phyloP scores from a whole-genome alignment of 2,797 vertebrate genomes.

The Malacoctenus gilli region DNA sequence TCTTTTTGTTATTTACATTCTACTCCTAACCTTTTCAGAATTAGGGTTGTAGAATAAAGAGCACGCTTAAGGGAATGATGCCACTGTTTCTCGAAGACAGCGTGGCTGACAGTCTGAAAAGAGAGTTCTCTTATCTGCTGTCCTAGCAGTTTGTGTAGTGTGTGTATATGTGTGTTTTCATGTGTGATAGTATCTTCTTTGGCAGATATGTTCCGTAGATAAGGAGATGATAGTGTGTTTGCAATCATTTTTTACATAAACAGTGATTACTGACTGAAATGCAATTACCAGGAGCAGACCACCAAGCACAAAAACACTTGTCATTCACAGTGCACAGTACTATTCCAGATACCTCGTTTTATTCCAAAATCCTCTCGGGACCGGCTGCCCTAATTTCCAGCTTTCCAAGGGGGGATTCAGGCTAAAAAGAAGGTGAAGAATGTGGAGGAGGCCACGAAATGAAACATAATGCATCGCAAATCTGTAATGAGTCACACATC shows the following conservation, averaged over 20 bases:
- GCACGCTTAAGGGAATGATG: no score
- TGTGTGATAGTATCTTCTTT: constrained; percentile 22
- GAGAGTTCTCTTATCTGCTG: no score
- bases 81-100: no score
- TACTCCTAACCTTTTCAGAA: no score
- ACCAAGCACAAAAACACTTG: constrained; percentile 44
- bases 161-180: neutral
- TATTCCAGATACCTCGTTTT: constrained; percentile 72
- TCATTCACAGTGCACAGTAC: constrained; percentile 49
- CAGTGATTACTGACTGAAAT: constrained; percentile 51
- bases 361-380: constrained; percentile 64
- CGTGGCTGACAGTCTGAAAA: no score
- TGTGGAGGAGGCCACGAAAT: constrained; percentile 58
- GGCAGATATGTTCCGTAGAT: constrained; percentile 32
- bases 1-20: no score
- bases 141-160: no score
- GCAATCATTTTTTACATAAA: constrained; percentile 37
- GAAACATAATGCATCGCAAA: constrained; percentile 63
- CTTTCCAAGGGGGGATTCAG: constrained; percentile 71
- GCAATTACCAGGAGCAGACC: constrained; percentile 55
- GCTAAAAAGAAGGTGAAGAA: constrained; percentile 74
- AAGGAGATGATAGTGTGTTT: constrained; percentile 40
- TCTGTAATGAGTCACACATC: constrained; percentile 58
- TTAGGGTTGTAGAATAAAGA: no score
- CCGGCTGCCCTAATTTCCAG: constrained; percentile 69